Base-by-base conservation (phyloP, 2,113 vertebrate genomes). In the Chaenocephalus aceratus region DNA sequence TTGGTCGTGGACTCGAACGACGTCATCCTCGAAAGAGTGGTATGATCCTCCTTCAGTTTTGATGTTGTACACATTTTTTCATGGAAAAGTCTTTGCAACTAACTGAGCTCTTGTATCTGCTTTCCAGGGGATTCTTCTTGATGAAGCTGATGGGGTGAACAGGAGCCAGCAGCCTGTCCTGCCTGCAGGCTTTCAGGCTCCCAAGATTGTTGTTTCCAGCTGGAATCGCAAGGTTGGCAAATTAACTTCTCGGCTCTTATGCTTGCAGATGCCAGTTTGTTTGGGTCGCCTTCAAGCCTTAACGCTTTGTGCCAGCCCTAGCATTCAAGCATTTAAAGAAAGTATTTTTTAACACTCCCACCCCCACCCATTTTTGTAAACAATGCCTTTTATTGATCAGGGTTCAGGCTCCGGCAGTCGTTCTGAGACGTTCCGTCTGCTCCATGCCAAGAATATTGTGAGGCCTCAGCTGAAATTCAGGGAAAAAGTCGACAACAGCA, bases 401-500 rank as follows among this genome's bases (percentile, higher is more conserved):
- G 95, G 94, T 13, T 93, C 93, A 61, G 94, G 96, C 59, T 86
- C 89, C 60, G 93, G 88, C 72, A n/a, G 86, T 49, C 95, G 92
- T 3, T 86, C 95, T 1, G 96, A 96, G 93, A 99, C 96, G 0
- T 99, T 97, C 91, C 95, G 94, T 10, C 91, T 99, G 56, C 96
- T 99, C 72, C 97, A 99, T 0, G 97, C 98, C 66, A 99, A 97
- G 93, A 99, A 99, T 73, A 94, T 99, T 58, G 65, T 90, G 30
- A 95, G 98, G 21, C 98, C 98, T 4, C 98, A 99, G 92, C 93
- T 99, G 14, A 98, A 93, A 85, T 99, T 99, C 86, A 97, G 88
- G 41, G 97, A 99, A 57, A 99, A 97, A 88, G 92, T 99, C 3
- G 97, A 99, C 91, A 99, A 99, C 91, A 97, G 96, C 91, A 99